These are phyloP conservation scores for Chironomus riparius DNA, from an alignment of 2,888 invertebrate species.

Conservation along the genomic window DNA sequence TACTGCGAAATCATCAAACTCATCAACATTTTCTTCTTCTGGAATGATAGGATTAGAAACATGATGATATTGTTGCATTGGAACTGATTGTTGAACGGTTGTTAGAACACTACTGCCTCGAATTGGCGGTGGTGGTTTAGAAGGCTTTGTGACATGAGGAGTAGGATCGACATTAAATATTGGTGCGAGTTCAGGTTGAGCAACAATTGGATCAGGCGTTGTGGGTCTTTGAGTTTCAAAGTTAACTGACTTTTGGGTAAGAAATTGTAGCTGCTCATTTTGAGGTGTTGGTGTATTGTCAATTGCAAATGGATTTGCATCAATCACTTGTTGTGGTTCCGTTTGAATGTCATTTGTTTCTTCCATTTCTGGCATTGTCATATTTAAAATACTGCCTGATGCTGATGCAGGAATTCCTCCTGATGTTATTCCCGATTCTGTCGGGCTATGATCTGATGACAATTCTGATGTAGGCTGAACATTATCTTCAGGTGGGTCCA, in stretches of 20 bases:
- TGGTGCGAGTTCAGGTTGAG: constrained; percentile 19
- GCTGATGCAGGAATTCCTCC: constrained; percentile 3
- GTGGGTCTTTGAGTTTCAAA: constrained; percentile 8
- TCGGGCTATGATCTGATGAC: background rate
- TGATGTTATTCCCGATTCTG: background rate
- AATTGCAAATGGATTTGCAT: background rate
- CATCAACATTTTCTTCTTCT: constrained; percentile 45
- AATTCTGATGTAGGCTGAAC: background rate
- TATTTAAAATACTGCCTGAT: background rate
- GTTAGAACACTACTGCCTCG: constrained; percentile 31
- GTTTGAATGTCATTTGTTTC: background rate
- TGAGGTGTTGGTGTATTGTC: constrained; percentile 7
- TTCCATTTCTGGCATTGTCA: background rate
- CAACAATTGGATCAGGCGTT: constrained; percentile 22
- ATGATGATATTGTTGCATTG: constrained; percentile 8
- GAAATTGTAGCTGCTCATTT: constrained; percentile 7
- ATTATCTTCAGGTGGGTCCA: background rate
- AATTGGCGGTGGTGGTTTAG: constrained; percentile 30
- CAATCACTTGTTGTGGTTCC: background rate
- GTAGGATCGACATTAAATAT: background rate
- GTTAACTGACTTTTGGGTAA: background rate
- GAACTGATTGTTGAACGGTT: constrained; percentile 12
- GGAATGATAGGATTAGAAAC: constrained; percentile 34
- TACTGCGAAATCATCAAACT: constrained; percentile 81
- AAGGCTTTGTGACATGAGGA: constrained; percentile 27